These are phyloP conservation scores for Rhynchomys soricoides DNA, from an alignment of 2,113 vertebrate genomes.

Conservation along the genomic window DNA sequence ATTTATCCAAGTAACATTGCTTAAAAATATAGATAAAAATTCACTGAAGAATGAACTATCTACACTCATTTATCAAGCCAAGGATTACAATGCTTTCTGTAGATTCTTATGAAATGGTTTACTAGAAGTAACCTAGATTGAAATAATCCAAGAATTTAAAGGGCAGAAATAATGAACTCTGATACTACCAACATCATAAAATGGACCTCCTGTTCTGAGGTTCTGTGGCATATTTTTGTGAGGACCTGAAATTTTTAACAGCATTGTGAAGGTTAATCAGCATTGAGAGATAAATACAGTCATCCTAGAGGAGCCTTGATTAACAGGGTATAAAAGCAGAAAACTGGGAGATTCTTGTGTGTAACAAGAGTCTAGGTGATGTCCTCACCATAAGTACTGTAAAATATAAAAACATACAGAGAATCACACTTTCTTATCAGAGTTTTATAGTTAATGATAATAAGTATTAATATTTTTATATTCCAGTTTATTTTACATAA, in stretches of 20 bases:
- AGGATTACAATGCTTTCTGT: not conserved
- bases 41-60: conserved; percentile 1
- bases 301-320: not conserved
- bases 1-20: conserved; percentile 21
- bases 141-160: conserved; percentile 40
- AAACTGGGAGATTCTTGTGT: not conserved
- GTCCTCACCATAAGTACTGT: not conserved
- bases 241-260: conserved; percentile 23
- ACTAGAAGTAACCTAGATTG: not conserved
- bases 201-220: not conserved
- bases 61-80: not conserved
- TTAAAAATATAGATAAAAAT: not conserved
- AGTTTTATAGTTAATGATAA: not conserved
- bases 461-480: not conserved
- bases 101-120: conserved; percentile 42
- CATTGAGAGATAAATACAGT: not conserved
- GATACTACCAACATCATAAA: not conserved
- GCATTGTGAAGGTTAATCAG: conserved; percentile 14
- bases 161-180: conserved; percentile 5
- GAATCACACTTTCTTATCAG: not conserved
- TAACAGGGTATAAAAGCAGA: not conserved
- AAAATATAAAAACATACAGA: not conserved
- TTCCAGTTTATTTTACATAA: not conserved
- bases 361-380: not conserved
- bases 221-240: not conserved